phyloP scores from a whole-genome alignment of 2,113 vertebrate genomes.

The Cryptomyrus ogoouensis region DNA sequence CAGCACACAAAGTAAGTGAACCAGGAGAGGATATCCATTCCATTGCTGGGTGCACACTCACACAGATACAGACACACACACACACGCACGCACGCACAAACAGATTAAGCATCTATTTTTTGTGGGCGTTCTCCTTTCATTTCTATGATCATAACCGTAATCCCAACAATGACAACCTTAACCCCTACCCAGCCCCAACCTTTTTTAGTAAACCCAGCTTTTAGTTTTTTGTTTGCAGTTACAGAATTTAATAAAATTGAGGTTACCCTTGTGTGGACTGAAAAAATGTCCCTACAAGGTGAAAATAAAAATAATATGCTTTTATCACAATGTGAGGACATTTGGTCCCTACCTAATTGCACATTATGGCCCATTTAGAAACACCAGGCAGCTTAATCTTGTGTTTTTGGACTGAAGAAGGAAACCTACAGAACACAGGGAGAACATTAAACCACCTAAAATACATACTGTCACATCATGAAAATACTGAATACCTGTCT shows the following conservation, averaged over 20 bases:
- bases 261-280: background rate
- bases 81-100: too few relatives aligned
- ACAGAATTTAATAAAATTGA: background rate
- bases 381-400: background rate
- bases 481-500: background rate
- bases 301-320: background rate
- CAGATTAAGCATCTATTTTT: background rate
- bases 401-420: background rate
- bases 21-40: background rate
- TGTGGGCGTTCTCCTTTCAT: background rate
- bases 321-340: background rate
- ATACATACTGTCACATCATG: background rate
- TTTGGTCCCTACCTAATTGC: background rate
- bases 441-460: too few relatives aligned
- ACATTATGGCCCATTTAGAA: background rate
- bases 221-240: background rate
- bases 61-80: too few relatives aligned
- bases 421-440: background rate
- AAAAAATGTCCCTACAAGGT: background rate
- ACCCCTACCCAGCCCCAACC: background rate
- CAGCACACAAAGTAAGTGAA: background rate
- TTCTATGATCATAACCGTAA: background rate
- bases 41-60: background rate
- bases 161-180: background rate
- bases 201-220: too few relatives aligned